A percentile compares a stretch with the other conserved stretches of the same genome.
These are phyloP conservation scores for Leptinotarsa lineolata DNA, from an alignment of 1,140 invertebrate species.

Conservation along the genomic window DNA sequence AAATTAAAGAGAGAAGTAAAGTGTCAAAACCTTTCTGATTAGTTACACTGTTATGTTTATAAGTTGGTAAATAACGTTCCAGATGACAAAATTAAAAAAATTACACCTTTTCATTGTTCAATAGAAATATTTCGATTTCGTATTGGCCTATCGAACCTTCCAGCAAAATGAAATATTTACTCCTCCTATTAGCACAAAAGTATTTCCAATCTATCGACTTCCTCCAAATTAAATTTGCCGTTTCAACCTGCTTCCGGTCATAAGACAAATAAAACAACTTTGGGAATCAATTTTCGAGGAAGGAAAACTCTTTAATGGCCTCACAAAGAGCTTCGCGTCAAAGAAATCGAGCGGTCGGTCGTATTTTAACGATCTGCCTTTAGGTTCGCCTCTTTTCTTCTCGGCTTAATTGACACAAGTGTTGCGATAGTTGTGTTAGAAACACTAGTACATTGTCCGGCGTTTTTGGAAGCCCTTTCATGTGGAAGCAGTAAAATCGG, in stretches of 20 bases:
- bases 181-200: no score
- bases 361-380: slow-evolving; percentile 3
- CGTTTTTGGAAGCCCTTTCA: not conserved
- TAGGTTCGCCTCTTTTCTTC: not conserved
- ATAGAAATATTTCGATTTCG: no score
- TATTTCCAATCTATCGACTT: not conserved
- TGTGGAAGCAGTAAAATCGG: not conserved
- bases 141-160: no score
- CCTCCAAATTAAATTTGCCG: not conserved
- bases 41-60: no score
- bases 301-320: slow-evolving; percentile 4
- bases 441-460: not conserved
- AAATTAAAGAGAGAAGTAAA: no score
- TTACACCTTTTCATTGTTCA: no score
- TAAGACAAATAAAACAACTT: not conserved
- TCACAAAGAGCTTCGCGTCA: not conserved
- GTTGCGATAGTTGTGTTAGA: slow-evolving; percentile 2
- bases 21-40: no score
- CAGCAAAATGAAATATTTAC: no score
- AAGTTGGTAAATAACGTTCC: no score
- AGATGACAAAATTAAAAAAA: no score
- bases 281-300: not conserved
- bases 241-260: not conserved
- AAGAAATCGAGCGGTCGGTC: slow-evolving; percentile 1
- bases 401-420: not conserved